These are phyloP conservation scores for Cydia fagiglandana DNA, from an alignment of 1,140 invertebrate genomes.

Conservation along the genomic window DNA sequence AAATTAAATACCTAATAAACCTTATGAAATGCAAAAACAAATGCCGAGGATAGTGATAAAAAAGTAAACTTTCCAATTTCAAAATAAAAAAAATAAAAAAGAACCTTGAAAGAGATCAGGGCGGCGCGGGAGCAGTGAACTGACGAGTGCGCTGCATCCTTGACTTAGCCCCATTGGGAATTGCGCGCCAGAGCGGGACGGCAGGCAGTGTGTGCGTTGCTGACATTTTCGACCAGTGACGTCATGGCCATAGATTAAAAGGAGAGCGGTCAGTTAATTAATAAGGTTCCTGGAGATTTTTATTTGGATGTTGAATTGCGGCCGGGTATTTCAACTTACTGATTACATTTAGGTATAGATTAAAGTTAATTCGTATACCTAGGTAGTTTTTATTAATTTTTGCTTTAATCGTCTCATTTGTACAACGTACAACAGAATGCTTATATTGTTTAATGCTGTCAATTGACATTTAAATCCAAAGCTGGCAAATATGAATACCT, in stretches of 20 bases:
- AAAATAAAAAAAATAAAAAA: conserved; percentile 42
- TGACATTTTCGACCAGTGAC: conserved; percentile 63
- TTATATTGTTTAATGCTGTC: too few species aligned
- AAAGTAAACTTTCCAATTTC: neutral
- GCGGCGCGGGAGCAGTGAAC: conserved; percentile 71
- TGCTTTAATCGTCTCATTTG: too few species aligned
- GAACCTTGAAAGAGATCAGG: conserved; percentile 44
- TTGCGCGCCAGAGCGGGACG: conserved; percentile 53
- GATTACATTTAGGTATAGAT: too few species aligned
- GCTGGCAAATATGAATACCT: too few species aligned
- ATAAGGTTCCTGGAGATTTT: too few species aligned
- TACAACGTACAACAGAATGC: too few species aligned
- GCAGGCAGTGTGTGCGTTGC: conserved; percentile 44
- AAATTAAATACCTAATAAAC: too few species aligned
- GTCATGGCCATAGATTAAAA: conserved; percentile 46
- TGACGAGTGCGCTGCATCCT: conserved; percentile 70
- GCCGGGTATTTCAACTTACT: too few species aligned
- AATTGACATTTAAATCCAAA: too few species aligned
- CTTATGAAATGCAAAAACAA: neutral
- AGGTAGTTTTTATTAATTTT: too few species aligned
- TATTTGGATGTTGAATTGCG: too few species aligned
- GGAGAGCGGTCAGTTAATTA: neutral
- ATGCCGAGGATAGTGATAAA: neutral
- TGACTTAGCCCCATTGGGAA: conserved; percentile 65
- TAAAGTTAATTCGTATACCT: too few species aligned